phyloP scores from a whole-genome alignment of 2,797 vertebrate genomes.

The Sebastes oblongus region DNA sequence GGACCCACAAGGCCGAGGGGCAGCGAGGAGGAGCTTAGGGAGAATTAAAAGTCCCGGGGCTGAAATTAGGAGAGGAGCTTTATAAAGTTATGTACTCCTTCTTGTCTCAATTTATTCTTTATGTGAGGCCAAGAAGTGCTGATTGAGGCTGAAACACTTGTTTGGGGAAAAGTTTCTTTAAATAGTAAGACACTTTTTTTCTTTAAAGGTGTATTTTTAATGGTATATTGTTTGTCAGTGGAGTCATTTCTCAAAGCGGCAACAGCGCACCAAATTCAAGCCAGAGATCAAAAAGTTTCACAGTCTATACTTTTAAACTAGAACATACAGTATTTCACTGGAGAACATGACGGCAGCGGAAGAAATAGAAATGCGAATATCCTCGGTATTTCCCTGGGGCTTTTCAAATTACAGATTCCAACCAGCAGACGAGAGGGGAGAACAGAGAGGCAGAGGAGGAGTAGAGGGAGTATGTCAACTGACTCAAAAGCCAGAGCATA shows the following conservation, averaged over 20 bases:
- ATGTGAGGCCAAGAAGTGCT: constrained; percentile 7
- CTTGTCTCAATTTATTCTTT: constrained; percentile 2
- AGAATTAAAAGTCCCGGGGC: constrained; percentile 56
- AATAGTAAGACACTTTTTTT: not conserved
- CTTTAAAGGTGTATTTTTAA: not conserved
- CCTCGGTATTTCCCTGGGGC: constrained; percentile 75
- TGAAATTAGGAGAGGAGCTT: constrained; percentile 55
- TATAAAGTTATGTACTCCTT: constrained; percentile 48
- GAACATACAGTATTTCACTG: constrained; percentile 62
- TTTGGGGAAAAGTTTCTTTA: not conserved
- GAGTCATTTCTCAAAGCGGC: constrained; percentile 13
- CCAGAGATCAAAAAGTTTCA: constrained; percentile 50
- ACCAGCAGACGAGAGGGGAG: constrained; percentile 55
- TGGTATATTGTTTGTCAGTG: constrained; percentile 13
- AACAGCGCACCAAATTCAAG: not conserved
- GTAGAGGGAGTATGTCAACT: constrained; percentile 53
- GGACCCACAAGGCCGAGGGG: constrained; percentile 73
- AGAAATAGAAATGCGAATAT: constrained; percentile 75
- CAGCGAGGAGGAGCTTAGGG: constrained; percentile 65
- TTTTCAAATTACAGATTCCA: constrained; percentile 81
- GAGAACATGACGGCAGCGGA: constrained; percentile 72
- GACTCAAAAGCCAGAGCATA: constrained; percentile 64
- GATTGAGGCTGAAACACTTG: not conserved
- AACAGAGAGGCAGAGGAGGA: constrained; percentile 38
- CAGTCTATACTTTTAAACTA: constrained; percentile 60